Base-by-base conservation (phyloP, 37 sponge, comb jelly and placozoan genomes). In the Aplysina aerophoba region DNA sequence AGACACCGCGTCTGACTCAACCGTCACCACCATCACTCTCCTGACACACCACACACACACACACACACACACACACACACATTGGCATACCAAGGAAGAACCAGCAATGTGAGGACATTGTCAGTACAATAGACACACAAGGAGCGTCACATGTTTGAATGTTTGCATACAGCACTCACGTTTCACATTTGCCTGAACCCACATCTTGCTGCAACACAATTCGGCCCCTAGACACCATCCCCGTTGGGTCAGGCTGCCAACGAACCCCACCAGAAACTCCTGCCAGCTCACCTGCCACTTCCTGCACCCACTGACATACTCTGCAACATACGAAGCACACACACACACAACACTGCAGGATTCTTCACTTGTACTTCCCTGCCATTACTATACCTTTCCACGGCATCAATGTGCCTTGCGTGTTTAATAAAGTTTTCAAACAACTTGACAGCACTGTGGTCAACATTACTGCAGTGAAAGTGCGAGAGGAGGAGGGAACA, bases 281-380 rank as follows among this genome's bases (percentile, higher is more conserved):
- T 4, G 39, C 39, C 44, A 40, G 25, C 21, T 40, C 54, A n/a
- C 39, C 37, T 1, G 41, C 78, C 16, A 75, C 37, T n/a, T 75
- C 78, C 31, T 24, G 24, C 8, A 75, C 37, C 78, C 78, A 75
- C 78, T n/a, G 78, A 11, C n/a, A 19, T 12, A 75, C 78, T 50
- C 78, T 75, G 37, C 53, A 41, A 69, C 27, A 62, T 57, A 57
- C 59, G 17, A 57, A 57, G 17, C 63, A 62, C 27, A 62, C 63
- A 62, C 63, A 62, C 63, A 62, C 11, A 62, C 64, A 62, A 19
- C 19, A 15, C 59, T 28, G 64, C 11, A 62, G 64, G 12, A 62
- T 11, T 62, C 28, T 62, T 11, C 28, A 2, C 5, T 11, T 11
- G 4, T 28, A 13, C 64, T 13, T 28, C 28, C 4, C 64, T 13